Evolutionary conservation across 2,113 vertebrate genomes (phyloP).

Genomic region (Myrmecobius fasciatus): DNA sequence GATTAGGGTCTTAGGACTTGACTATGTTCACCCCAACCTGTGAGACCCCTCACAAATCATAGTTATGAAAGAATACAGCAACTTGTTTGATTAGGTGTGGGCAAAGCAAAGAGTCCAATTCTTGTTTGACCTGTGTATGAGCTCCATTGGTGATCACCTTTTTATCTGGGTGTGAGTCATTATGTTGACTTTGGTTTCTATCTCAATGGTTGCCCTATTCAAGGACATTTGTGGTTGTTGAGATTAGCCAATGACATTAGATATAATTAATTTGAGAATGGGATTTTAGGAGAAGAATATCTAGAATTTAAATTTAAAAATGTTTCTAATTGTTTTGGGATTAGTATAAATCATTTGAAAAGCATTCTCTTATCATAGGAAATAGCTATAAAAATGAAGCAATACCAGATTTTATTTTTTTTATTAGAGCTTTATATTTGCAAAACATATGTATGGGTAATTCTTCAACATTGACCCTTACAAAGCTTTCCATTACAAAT

Average conservation of each 20-base stretch:
- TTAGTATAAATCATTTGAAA: conserved; percentile 36
- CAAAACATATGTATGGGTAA: too few species aligned
- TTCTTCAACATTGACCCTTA: too few species aligned
- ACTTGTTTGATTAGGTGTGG: not conserved
- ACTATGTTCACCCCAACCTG: not conserved
- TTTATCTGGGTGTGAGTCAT: not conserved
- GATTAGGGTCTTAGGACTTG: conserved; percentile 30
- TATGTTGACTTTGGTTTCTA: conserved; percentile 4
- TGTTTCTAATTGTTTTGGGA: conserved; percentile 25
- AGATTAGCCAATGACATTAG: conserved; percentile 21
- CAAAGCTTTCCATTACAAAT: too few species aligned
- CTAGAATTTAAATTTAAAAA: conserved; percentile 39
- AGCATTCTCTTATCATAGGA: not conserved
- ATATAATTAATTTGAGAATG: not conserved
- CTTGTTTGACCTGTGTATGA: not conserved
- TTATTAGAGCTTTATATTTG: too few species aligned
- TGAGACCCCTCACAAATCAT: not conserved
- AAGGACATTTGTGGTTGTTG: not conserved
- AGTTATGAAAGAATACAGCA: not conserved
- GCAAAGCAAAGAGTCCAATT: not conserved
- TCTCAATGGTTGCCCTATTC: not conserved
- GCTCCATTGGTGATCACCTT: not conserved
- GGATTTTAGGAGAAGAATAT: conserved; percentile 13
- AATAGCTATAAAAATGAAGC: conserved; percentile 23
- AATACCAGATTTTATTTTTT: not conserved